These are phyloP conservation scores for Drosophila siamana DNA, from an alignment of 2,888 invertebrate species.

Conservation along the genomic window DNA sequence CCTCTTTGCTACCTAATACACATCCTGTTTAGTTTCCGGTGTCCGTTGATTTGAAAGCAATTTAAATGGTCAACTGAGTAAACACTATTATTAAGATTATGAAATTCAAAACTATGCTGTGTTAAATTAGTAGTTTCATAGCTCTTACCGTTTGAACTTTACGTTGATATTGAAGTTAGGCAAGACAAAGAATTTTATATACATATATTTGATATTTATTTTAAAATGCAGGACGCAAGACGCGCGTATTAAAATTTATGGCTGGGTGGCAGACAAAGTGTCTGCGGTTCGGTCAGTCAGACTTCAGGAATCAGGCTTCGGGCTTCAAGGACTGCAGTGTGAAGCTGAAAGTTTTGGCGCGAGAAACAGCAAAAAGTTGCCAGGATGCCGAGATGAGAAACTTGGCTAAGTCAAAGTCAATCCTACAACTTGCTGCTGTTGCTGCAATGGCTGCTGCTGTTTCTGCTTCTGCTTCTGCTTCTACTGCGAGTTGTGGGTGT, in stretches of 20 bases:
- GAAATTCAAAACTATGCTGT: neutral
- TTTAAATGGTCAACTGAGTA: conserved; percentile 21
- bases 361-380: conserved; percentile 42
- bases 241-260: conserved; percentile 79
- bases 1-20: conserved; percentile 83
- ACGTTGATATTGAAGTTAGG: neutral
- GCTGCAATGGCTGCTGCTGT: no score
- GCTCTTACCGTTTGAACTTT: neutral
- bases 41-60: conserved; percentile 5
- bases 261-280: conserved; percentile 83
- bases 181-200: neutral
- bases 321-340: conserved; percentile 47
- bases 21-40: conserved; percentile 83
- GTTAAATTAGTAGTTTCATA: neutral
- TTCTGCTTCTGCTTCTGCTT: no score
- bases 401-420: conserved; percentile 63
- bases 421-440: conserved; percentile 18
- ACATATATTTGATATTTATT: conserved; percentile 7
- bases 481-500: neutral
- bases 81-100: no score
- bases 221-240: conserved; percentile 21
- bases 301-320: conserved; percentile 50
- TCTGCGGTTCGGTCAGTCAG: conserved; percentile 79
- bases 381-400: conserved; percentile 48
- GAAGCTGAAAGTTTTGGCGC: conserved; percentile 36